phyloP scores from a whole-genome alignment of 2,113 vertebrate species.

The Gorsachius goisagi region DNA sequence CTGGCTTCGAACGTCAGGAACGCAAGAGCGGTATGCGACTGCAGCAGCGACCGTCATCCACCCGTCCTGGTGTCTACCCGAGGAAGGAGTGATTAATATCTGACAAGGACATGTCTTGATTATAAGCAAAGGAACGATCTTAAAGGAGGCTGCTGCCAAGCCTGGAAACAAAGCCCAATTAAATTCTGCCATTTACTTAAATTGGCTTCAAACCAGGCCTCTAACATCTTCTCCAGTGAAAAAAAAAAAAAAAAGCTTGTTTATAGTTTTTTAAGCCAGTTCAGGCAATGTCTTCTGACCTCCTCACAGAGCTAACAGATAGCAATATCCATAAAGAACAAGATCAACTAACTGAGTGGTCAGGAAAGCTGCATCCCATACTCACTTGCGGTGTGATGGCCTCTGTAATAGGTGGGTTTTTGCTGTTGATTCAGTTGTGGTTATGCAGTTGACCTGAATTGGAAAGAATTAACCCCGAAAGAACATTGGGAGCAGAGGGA shows the following conservation, averaged over 20 bases:
- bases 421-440: not conserved
- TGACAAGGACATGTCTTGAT: not conserved
- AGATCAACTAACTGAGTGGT: not conserved
- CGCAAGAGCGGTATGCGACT: not conserved
- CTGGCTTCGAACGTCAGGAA: not conserved
- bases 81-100: not conserved
- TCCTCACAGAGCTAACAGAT: not conserved
- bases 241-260: not conserved
- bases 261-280: not conserved
- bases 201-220: not conserved
- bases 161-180: slow-evolving; percentile 26
- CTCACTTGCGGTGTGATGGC: not conserved
- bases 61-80: not conserved
- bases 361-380: not conserved
- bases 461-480: not conserved
- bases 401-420: not conserved
- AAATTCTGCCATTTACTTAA: not conserved
- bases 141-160: not conserved
- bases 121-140: not conserved
- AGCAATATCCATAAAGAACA: not conserved
- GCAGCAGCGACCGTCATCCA: not conserved
- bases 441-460: not conserved
- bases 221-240: not conserved
- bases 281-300: not conserved
- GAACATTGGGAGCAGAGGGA: not conserved